Percentiles rank a stretch among this genome's conserved stretches.
These are phyloP conservation scores for Alfaro cultratus DNA, from an alignment of 2,797 vertebrate genomes.

Conservation along the genomic window DNA sequence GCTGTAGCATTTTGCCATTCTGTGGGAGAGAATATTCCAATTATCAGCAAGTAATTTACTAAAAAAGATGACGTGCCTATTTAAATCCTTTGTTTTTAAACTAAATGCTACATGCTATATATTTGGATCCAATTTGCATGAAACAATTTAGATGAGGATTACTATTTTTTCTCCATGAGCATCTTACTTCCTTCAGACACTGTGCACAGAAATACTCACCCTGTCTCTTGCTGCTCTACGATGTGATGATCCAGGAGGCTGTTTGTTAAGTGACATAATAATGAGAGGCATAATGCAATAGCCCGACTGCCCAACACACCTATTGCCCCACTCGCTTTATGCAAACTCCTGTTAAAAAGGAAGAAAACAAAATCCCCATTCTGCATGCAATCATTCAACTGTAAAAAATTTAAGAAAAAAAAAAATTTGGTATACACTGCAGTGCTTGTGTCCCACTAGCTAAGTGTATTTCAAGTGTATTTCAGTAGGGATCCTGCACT, in stretches of 20 bases:
- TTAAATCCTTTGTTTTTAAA: slow-evolving; percentile 8
- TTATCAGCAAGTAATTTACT: not conserved
- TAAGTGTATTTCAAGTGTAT: slow-evolving; percentile 43
- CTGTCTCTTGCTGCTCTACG: slow-evolving; percentile 14
- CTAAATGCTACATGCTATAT: not conserved
- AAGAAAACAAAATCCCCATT: slow-evolving; percentile 13
- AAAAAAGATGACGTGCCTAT: not conserved
- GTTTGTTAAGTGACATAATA: slow-evolving; percentile 75
- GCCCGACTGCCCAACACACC: slow-evolving; percentile 78
- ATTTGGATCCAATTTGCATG: not conserved
- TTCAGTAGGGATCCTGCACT: slow-evolving; percentile 71
- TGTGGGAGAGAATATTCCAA: not conserved
- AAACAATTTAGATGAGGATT: not conserved
- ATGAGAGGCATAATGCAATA: slow-evolving; percentile 84
- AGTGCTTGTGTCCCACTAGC: slow-evolving; percentile 16
- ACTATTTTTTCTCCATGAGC: not conserved
- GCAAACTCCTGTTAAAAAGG: slow-evolving; percentile 47
- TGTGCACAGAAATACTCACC: slow-evolving; percentile 23
- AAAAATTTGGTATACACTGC: slow-evolving; percentile 35
- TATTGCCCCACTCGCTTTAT: slow-evolving; percentile 80
- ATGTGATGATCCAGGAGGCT: slow-evolving; percentile 46
- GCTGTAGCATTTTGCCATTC: not conserved
- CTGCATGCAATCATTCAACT: slow-evolving; percentile 32
- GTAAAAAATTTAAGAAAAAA: slow-evolving; percentile 37
- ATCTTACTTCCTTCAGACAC: slow-evolving; percentile 1